Percentiles rank a stretch among this genome's conserved stretches.
phyloP scores from a whole-genome alignment of 1,140 invertebrate genomes.

The Scaptomyza montana region DNA sequence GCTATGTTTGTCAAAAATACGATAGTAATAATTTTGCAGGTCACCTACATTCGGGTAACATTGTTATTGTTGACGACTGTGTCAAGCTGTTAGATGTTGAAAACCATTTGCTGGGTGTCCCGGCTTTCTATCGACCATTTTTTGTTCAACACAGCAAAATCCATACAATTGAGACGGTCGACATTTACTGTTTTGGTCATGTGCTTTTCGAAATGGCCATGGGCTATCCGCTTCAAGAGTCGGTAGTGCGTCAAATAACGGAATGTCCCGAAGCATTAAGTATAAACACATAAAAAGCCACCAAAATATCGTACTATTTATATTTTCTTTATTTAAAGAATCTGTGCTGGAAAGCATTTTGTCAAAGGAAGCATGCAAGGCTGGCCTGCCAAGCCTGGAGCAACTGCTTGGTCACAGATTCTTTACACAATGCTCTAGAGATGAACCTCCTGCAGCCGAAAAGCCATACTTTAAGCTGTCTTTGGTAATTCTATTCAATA shows the following conservation, averaged over 20 bases:
- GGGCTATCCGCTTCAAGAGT: conserved; percentile 88
- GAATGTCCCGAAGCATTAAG: conserved; percentile 88
- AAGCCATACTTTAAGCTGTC: conserved; percentile 90
- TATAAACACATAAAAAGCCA: conserved; percentile 70
- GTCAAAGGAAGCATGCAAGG: conserved; percentile 90
- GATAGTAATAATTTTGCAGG: conserved; percentile 84
- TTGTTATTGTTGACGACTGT: conserved; percentile 90
- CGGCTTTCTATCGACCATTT: conserved; percentile 91
- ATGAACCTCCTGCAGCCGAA: conserved; percentile 81
- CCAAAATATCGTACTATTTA: not conserved
- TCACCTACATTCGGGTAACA: conserved; percentile 94
- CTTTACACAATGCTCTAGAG: conserved; percentile 85
- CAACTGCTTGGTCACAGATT: conserved; percentile 90
- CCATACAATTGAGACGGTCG: conserved; percentile 89
- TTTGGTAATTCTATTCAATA: conserved; percentile 59
- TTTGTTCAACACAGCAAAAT: conserved; percentile 92
- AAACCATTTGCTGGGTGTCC: conserved; percentile 92
- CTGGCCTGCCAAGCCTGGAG: conserved; percentile 89
- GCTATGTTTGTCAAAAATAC: too few species aligned
- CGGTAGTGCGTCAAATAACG: conserved; percentile 89
- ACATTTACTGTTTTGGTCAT: conserved; percentile 95
- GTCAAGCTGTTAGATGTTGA: conserved; percentile 92
- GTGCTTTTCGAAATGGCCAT: conserved; percentile 94
- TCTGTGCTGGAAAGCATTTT: conserved; percentile 91
- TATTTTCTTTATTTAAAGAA: conserved; percentile 85